These are phyloP conservation scores for Grapholita molesta DNA, from an alignment of 1,140 invertebrate species.

Conservation along the genomic window DNA sequence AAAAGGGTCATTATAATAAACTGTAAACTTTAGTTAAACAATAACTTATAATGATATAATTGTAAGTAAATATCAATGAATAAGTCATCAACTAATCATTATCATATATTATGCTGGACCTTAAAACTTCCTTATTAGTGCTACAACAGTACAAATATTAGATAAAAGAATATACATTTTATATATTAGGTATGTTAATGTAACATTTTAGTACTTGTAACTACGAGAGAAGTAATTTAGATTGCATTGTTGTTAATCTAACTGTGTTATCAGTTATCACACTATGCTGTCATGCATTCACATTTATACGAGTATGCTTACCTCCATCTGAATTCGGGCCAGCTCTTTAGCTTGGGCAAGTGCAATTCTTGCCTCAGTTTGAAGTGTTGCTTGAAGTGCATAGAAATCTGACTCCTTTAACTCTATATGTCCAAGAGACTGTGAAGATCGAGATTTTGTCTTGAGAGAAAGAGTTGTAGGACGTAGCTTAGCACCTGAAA, in stretches of 20 bases:
- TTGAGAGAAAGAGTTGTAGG: constrained; percentile 63
- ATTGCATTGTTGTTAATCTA: not conserved
- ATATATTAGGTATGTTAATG: not conserved
- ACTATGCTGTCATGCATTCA: not conserved
- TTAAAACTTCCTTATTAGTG: too few species aligned
- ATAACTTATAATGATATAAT: too few species aligned
- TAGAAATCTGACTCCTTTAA: constrained; percentile 86
- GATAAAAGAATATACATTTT: too few species aligned
- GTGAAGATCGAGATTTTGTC: constrained; percentile 59
- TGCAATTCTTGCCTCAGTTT: constrained; percentile 93
- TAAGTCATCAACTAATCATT: too few species aligned
- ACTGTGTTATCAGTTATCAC: not conserved
- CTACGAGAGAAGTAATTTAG: not conserved
- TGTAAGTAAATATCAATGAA: too few species aligned
- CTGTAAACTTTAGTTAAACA: too few species aligned
- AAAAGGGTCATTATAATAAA: too few species aligned
- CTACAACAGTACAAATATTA: too few species aligned
- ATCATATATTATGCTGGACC: too few species aligned
- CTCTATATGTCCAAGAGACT: constrained; percentile 63
- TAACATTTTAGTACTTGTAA: not conserved
- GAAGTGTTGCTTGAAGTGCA: constrained; percentile 88
- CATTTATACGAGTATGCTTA: too few species aligned
- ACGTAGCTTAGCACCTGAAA: constrained; percentile 61
- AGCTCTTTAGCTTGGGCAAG: constrained; percentile 94
- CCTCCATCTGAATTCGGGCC: constrained; percentile 95